These are phyloP conservation scores for Brienomyrus longianalis DNA, from an alignment of 2,113 vertebrate species.

Conservation along the genomic window DNA sequence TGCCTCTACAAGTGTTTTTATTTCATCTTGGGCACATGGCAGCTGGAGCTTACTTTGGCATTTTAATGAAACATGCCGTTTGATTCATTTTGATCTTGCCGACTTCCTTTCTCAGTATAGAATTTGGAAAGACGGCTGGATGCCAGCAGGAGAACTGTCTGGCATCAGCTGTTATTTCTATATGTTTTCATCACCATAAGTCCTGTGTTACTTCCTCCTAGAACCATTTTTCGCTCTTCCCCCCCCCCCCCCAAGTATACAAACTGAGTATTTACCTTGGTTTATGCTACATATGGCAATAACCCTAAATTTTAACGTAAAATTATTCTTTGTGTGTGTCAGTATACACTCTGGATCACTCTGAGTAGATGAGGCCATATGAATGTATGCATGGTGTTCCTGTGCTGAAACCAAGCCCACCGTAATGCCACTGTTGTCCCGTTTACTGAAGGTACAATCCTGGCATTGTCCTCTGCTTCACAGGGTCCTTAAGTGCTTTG, in stretches of 20 bases:
- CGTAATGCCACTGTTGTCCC: constrained; percentile 27
- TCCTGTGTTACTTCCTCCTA: neutral
- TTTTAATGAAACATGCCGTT: neutral
- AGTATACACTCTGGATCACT: neutral
- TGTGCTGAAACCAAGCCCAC: neutral
- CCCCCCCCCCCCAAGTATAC: neutral
- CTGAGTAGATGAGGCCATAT: neutral
- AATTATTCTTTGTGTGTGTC: neutral
- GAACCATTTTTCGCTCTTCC: neutral
- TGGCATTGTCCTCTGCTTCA: constrained; percentile 33
- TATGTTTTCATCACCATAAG: neutral
- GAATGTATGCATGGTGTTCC: constrained; percentile 11
- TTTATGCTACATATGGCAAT: neutral
- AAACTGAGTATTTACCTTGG: neutral
- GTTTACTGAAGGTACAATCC: constrained; percentile 22
- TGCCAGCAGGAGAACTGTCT: neutral
- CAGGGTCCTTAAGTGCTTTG: constrained; percentile 36
- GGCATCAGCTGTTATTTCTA: neutral
- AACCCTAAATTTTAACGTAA: neutral
- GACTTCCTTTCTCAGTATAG: neutral
- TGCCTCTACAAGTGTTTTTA: neutral
- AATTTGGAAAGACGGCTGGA: neutral
- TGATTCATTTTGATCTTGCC: neutral
- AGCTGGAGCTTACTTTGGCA: neutral
- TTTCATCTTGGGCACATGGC: neutral